Evolutionary conservation across 30 jellyfish, hydroid and myxozoan genomes (phyloP).

Genomic region (Turritopsis dohrnii): DNA sequence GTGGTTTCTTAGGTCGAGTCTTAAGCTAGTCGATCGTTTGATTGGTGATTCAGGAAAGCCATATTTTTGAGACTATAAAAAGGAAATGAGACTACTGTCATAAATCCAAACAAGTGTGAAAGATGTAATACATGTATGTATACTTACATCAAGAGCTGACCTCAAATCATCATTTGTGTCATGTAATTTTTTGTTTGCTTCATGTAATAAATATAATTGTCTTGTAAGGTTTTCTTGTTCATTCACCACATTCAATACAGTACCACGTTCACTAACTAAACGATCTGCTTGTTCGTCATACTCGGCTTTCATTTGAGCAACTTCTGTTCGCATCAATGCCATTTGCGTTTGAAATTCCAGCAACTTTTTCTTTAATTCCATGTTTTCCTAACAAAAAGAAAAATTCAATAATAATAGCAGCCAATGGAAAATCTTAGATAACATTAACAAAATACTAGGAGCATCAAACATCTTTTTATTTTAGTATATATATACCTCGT

Average conservation of each 20-base stretch:
- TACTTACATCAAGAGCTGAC: conserved; percentile 77
- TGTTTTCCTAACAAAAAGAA: conserved; percentile 66
- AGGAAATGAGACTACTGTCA: not conserved
- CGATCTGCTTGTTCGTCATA: conserved; percentile 89
- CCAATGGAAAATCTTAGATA: too few species aligned
- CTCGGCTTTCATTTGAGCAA: conserved; percentile 68
- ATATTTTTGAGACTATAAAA: not conserved
- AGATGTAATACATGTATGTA: not conserved
- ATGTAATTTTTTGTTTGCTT: conserved; percentile 82
- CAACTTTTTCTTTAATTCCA: conserved; percentile 43
- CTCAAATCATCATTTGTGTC: conserved; percentile 94
- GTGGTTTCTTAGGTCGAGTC: not conserved
- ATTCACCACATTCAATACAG: conserved; percentile 78
- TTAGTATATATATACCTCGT: conserved; percentile 32
- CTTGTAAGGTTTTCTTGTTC: conserved; percentile 94
- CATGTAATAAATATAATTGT: conserved; percentile 81
- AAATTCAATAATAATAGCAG: too few species aligned
- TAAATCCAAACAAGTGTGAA: not conserved
- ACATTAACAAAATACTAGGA: not conserved
- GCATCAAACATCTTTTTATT: too few species aligned
- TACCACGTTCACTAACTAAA: conserved; percentile 66
- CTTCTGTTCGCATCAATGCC: conserved; percentile 78
- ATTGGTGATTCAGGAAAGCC: conserved; percentile 22
- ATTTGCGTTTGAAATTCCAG: conserved; percentile 89
- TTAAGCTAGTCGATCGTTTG: conserved; percentile 31